Evolutionary conservation across 35 echinoderm and acorn worm species (phyloP), one percentile per base, ranked within the genome.

Genomic region (Ptychodera flava): DNA sequence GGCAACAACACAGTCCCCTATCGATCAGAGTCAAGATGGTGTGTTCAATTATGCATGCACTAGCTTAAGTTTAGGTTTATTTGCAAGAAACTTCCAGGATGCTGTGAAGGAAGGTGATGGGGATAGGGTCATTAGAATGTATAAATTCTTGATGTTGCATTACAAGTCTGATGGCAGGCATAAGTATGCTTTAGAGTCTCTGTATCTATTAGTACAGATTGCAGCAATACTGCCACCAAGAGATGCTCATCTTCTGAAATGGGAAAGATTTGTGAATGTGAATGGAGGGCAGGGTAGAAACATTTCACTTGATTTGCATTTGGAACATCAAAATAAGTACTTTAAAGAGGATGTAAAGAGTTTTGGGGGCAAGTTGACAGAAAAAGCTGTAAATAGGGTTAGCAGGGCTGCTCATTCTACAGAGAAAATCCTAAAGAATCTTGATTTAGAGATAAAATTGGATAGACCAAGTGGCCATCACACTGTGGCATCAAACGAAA

Each of bases 331-430:
- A 32, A 85, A 85, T 29, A 45, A 45, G 36, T 28, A 35, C 28
- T 81, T 91, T 0, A 91, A 91, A 53, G 80, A 90, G 29, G 16
- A 92, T 32, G 84, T 81, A 12, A 79, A 76, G 22, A 31, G 77
- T 27, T 79, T 89, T 27, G 45, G 36, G 36, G 91, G 87, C 28
- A 84, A 89, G 34, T 81, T 92, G 15, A 79, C 52, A 0, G 14
- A 80, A 32, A 30, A 32, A 32, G 33, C 87, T 32, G 80, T 93
- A 16, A 77, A 86, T 33, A 34, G 91, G 38, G 82, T 86, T 16
- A 85, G 91, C 77, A 37, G 79, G 36, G 83, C 87, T 38, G 88
- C 77, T 15, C 88, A 93, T 30, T 28, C 31, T 22, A 34, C 83
- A 35, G 91, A 89, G 31, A 77, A 30, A 53, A 35, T 83, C 0